Conservation (phyloP, 2,113 vertebrate species). For the Scomber scombrus region DNA sequence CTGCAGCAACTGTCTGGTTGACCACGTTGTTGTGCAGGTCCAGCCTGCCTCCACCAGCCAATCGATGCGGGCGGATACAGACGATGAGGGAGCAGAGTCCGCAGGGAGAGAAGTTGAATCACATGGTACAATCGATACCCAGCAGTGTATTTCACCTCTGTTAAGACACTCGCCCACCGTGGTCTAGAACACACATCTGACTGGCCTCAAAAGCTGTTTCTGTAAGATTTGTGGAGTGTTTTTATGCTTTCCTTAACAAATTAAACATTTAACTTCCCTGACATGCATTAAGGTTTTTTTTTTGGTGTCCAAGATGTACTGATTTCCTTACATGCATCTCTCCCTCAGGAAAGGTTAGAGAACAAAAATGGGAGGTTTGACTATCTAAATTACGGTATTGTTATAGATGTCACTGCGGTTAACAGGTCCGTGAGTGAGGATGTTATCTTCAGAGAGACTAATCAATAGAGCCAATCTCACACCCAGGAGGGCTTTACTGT, state of each 20-base stretch:
- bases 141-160: slow-evolving; percentile 66
- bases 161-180: slow-evolving; percentile 34
- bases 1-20: slow-evolving; percentile 25
- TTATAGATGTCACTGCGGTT: slow-evolving; percentile 19
- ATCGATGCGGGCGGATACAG: slow-evolving; percentile 69
- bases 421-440: slow-evolving; percentile 33
- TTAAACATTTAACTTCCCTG: slow-evolving; percentile 22
- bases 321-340: not conserved
- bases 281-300: not conserved
- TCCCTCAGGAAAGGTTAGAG: not conserved
- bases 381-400: slow-evolving; percentile 13
- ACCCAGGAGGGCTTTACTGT: slow-evolving; percentile 47
- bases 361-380: not conserved
- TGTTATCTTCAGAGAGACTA: slow-evolving; percentile 60
- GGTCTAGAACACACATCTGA: slow-evolving; percentile 28
- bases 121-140: slow-evolving; percentile 73
- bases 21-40: slow-evolving; percentile 26
- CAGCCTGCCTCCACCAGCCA: slow-evolving; percentile 37
- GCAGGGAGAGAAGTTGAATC: slow-evolving; percentile 57
- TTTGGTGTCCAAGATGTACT: not conserved
- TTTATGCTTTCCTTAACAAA: slow-evolving; percentile 11
- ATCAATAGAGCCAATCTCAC: slow-evolving; percentile 71
- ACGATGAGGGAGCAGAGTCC: slow-evolving; percentile 61
- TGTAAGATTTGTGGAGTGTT: not conserved
- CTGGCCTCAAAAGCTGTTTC: not conserved